These are phyloP conservation scores for Sternotherus odoratus DNA, from an alignment of 2,797 vertebrate genomes.

Conservation along the genomic window DNA sequence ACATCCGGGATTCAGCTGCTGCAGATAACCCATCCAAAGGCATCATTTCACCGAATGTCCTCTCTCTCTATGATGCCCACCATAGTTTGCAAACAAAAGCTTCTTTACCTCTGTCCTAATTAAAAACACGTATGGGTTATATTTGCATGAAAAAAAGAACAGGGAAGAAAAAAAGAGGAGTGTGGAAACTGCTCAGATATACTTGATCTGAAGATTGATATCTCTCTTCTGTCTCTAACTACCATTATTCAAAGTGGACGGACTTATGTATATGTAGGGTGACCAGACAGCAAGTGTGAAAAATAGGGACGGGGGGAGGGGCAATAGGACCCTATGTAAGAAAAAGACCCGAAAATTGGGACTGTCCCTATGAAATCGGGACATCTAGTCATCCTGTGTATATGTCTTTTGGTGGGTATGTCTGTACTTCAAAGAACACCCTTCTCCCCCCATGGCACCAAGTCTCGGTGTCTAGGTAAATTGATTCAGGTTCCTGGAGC, in stretches of 20 bases:
- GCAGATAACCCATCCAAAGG: not conserved
- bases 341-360: no score
- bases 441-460: no score
- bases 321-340: no score
- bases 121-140: not conserved
- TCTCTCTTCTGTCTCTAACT: not conserved
- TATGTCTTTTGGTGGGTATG: not conserved
- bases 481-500: not conserved
- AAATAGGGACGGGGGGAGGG: no score
- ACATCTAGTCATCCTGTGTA: no score
- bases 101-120: not conserved
- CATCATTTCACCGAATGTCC: not conserved
- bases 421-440: not conserved
- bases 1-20: not conserved
- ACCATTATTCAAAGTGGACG: not conserved
- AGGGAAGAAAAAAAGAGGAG: not conserved
- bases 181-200: not conserved
- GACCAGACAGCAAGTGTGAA: no score
- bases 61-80: not conserved
- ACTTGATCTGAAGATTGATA: not conserved
- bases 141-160: not conserved
- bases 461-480: not conserved
- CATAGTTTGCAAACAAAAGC: not conserved
- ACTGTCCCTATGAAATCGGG: no score
- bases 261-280: not conserved